phyloP scores from a whole-genome alignment of 2,888 invertebrate species.

The Rhogogaster chlorosoma region DNA sequence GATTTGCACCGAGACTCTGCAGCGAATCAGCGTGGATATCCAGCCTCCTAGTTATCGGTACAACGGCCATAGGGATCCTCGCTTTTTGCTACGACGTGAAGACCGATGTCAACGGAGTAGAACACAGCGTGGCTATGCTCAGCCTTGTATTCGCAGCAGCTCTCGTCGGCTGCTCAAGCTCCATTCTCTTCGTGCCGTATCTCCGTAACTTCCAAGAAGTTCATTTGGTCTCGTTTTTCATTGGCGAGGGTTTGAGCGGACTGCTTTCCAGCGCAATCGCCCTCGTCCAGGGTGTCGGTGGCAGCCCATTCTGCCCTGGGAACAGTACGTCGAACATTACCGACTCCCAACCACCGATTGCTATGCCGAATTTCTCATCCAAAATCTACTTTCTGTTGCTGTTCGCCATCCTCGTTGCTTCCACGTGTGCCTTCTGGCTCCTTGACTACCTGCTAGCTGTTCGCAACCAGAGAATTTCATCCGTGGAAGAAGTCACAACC shows the following conservation, averaged over 20 bases:
- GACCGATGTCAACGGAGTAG: conserved; percentile 78
- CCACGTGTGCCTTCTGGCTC: conserved; percentile 79
- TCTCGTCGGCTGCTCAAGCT: conserved; percentile 91
- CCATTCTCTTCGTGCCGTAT: conserved; percentile 92
- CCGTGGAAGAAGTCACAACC: not conserved
- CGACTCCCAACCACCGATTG: conserved; percentile 71
- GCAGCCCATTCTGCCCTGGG: conserved; percentile 79
- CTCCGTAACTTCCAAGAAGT: conserved; percentile 87
- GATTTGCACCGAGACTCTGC: conserved; percentile 76
- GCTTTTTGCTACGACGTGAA: conserved; percentile 83
- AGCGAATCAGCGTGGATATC: conserved; percentile 81
- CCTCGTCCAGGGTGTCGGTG: conserved; percentile 88
- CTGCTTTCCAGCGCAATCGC: conserved; percentile 89
- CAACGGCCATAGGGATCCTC: conserved; percentile 80
- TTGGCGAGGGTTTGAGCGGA: conserved; percentile 91
- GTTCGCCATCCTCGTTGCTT: conserved; percentile 82
- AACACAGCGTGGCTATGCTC: conserved; percentile 82
- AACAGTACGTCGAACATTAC: conserved; percentile 54
- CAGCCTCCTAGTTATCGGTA: conserved; percentile 80
- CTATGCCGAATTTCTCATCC: conserved; percentile 76
- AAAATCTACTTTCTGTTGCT: conserved; percentile 84
- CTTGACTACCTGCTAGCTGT: conserved; percentile 61
- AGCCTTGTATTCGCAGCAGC: conserved; percentile 84
- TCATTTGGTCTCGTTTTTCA: conserved; percentile 90
- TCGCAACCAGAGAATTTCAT: conserved; percentile 51